Conservation (phyloP, 2,888 invertebrate genomes). For the Monoplex corrugatus region DNA sequence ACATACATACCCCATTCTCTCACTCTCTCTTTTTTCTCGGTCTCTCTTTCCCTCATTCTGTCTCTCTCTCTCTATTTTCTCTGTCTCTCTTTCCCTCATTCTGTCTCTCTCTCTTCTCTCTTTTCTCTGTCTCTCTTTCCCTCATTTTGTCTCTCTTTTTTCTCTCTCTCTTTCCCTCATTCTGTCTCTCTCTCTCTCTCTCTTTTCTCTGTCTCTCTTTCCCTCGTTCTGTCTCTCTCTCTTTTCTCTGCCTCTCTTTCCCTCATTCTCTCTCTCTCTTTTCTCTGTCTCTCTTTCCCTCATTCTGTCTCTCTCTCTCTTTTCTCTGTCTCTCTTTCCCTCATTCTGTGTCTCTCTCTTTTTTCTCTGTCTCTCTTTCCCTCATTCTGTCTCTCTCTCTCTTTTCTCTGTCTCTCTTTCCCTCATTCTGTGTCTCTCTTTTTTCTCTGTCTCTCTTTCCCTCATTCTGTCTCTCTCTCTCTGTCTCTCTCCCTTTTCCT, state of each 20-base stretch:
- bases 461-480: too few relatives aligned
- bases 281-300: too few relatives aligned
- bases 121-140: background rate
- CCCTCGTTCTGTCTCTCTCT: background rate
- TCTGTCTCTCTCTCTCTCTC: background rate
- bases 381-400: too few relatives aligned
- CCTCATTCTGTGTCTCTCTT: too few relatives aligned
- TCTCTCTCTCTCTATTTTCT: too few relatives aligned
- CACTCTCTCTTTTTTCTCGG: background rate
- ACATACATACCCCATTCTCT: too few relatives aligned
- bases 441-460: too few relatives aligned
- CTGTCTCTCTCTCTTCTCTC: background rate
- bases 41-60: constrained; percentile 8
- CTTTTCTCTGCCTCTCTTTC: background rate
- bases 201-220: background rate
- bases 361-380: background rate
- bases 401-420: too few relatives aligned
- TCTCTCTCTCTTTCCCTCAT: background rate
- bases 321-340: too few relatives aligned
- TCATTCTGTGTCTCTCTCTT: background rate
- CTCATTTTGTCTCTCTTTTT: background rate
- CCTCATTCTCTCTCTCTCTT: too few relatives aligned
- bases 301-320: too few relatives aligned
- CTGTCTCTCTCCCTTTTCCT: too few relatives aligned
- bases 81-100: background rate